Evolutionary conservation across 2,888 invertebrate genomes (phyloP).

Genomic region (Xestia ashworthii): DNA sequence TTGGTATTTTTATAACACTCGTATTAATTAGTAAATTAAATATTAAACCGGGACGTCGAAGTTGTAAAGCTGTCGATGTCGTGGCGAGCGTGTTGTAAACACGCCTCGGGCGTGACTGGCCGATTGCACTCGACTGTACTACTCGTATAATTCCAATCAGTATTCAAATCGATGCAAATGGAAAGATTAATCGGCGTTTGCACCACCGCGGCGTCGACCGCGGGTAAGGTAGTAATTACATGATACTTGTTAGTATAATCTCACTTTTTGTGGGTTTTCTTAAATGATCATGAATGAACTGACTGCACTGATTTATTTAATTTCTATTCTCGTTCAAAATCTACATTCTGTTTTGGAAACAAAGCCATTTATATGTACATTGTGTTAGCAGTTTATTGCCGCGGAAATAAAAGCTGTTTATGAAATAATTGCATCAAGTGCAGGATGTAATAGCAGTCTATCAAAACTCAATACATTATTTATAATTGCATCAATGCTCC

Average conservation of each 20-base stretch:
- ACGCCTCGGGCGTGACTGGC: slow-evolving; percentile 74
- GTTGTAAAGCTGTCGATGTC: slow-evolving; percentile 74
- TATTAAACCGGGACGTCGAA: slow-evolving; percentile 59
- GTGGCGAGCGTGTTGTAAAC: slow-evolving; percentile 72
- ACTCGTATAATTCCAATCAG: slow-evolving; percentile 84
- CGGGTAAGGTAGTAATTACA: slow-evolving; percentile 74
- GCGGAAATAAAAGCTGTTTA: slow-evolving; percentile 22
- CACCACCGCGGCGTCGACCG: slow-evolving; percentile 73
- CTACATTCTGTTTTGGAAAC: background rate
- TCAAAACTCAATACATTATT: slow-evolving; percentile 62
- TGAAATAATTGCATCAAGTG: slow-evolving; percentile 41
- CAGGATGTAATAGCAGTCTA: slow-evolving; percentile 49
- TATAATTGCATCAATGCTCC: slow-evolving; percentile 52
- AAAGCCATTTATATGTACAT: background rate
- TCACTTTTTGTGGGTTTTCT: slow-evolving; percentile 61
- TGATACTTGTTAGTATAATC: slow-evolving; percentile 70
- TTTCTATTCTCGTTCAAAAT: slow-evolving; percentile 17
- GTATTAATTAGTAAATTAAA: slow-evolving; percentile 67
- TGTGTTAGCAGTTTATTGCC: slow-evolving; percentile 19
- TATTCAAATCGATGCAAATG: slow-evolving; percentile 88
- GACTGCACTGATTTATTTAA: slow-evolving; percentile 7
- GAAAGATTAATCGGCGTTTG: slow-evolving; percentile 86
- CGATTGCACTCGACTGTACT: slow-evolving; percentile 75
- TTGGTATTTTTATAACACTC: slow-evolving; percentile 54
- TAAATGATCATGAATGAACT: slow-evolving; percentile 30